phyloP scores from a whole-genome alignment of 2,113 vertebrate species.

The Alosa alosa region DNA sequence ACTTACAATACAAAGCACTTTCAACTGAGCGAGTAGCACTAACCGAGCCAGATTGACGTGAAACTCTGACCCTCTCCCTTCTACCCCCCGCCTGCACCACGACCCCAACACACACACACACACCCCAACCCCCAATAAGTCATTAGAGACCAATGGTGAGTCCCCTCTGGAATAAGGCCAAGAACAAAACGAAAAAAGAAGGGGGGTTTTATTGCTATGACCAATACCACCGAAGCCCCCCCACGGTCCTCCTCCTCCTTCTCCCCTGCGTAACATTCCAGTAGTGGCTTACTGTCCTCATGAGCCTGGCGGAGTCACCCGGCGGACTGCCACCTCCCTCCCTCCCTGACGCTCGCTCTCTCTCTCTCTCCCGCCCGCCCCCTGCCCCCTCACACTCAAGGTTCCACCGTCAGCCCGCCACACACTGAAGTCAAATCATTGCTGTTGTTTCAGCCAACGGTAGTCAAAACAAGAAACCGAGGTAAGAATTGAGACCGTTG shows the following conservation, averaged over 20 bases:
- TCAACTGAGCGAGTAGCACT: constrained; percentile 60
- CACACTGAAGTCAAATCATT: constrained; percentile 5
- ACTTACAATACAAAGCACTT: constrained; percentile 73
- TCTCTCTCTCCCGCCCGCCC: not conserved
- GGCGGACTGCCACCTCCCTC: not conserved
- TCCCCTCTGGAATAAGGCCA: constrained; percentile 60
- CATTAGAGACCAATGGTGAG: constrained; percentile 54
- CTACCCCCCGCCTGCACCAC: not conserved
- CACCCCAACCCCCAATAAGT: constrained; percentile 57
- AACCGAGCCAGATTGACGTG: constrained; percentile 65
- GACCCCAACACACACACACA: not conserved
- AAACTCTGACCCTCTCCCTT: constrained; percentile 60
- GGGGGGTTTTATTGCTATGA: not conserved
- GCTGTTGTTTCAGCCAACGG: not conserved
- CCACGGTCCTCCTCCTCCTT: not conserved
- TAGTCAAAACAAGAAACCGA: constrained; percentile 10
- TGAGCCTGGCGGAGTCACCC: not conserved
- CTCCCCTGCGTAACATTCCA: not conserved
- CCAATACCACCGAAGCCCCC: not conserved
- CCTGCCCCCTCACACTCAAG: not conserved
- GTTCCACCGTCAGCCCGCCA: not conserved
- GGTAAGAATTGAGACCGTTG: not conserved
- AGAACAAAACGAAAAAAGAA: constrained; percentile 26
- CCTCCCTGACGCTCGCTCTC: not conserved
- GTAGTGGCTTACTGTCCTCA: not conserved